Evolutionary conservation across 2,797 vertebrate species (phyloP).

Genomic region (Sparus aurata): DNA sequence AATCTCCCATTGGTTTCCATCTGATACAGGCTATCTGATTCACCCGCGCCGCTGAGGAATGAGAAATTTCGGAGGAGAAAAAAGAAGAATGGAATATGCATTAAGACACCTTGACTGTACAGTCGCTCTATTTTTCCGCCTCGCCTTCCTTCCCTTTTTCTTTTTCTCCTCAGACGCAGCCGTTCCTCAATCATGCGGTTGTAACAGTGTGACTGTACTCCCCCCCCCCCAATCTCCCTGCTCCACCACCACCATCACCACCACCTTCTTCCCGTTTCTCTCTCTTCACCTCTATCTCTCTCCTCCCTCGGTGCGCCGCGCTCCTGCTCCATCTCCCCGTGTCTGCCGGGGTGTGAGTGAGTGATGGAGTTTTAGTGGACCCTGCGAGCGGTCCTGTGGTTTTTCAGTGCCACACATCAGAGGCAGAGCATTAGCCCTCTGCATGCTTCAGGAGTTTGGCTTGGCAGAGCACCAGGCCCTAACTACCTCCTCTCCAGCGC

Average conservation of each 20-base stretch:
- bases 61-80: constrained; percentile 68
- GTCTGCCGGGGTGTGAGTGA: constrained; percentile 81
- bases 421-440: constrained; percentile 80
- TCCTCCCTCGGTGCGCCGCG: constrained; percentile 37
- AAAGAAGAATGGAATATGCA: constrained; percentile 83
- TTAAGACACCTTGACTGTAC: constrained; percentile 73
- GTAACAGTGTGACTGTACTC: constrained; percentile 55
- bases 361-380: constrained; percentile 88
- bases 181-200: constrained; percentile 76
- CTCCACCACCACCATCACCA: background rate
- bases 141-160: constrained; percentile 18
- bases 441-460: constrained; percentile 87
- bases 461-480: constrained; percentile 86
- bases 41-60: constrained; percentile 63
- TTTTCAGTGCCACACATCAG: constrained; percentile 83
- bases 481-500: constrained; percentile 79
- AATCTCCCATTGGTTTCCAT: constrained; percentile 78
- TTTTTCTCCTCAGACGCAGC: constrained; percentile 51
- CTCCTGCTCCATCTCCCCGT: constrained; percentile 59
- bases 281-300: constrained; percentile 58
- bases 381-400: constrained; percentile 82
- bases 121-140: constrained; percentile 72
- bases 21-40: constrained; percentile 81
- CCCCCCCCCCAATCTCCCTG: no score
- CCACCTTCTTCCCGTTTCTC: constrained; percentile 44